Evolutionary conservation across 2,113 vertebrate genomes (phyloP).

Genomic region (Xiphorhynchus elegans): DNA sequence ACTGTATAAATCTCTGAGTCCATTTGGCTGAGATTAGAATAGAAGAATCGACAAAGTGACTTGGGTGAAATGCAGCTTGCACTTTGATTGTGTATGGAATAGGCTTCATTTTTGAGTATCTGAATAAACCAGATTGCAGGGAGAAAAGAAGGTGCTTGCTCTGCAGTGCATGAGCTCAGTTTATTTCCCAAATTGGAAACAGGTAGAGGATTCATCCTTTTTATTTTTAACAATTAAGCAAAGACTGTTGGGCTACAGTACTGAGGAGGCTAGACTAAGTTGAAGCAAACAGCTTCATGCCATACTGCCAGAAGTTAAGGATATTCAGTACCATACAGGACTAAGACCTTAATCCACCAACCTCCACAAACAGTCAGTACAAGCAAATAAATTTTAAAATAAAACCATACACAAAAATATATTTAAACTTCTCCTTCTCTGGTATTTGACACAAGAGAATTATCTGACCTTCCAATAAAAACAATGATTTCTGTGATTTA

Average conservation of each 20-base stretch:
- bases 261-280: not conserved
- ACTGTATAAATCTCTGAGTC: not conserved
- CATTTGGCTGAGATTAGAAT: conserved; percentile 37
- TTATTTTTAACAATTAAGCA: not conserved
- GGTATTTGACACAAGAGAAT: not conserved
- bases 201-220: not conserved
- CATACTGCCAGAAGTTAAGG: not conserved
- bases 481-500: not conserved
- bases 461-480: not conserved
- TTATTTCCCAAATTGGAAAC: not conserved
- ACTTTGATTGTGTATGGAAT: not conserved
- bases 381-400: not conserved
- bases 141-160: not conserved
- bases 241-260: not conserved
- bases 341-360: not conserved
- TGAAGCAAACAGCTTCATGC: not conserved
- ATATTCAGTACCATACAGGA: not conserved
- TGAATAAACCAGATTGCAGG: not conserved
- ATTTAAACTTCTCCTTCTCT: not conserved
- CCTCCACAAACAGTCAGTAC: not conserved
- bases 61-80: conserved; percentile 22
- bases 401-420: not conserved
- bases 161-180: not conserved
- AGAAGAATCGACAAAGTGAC: conserved; percentile 32
- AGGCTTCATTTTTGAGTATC: conserved; percentile 27